A percentile compares a stretch with the other conserved stretches of the same genome.
phyloP scores from a whole-genome alignment of 1,140 invertebrate genomes.

The Lordiphosa mommai region DNA sequence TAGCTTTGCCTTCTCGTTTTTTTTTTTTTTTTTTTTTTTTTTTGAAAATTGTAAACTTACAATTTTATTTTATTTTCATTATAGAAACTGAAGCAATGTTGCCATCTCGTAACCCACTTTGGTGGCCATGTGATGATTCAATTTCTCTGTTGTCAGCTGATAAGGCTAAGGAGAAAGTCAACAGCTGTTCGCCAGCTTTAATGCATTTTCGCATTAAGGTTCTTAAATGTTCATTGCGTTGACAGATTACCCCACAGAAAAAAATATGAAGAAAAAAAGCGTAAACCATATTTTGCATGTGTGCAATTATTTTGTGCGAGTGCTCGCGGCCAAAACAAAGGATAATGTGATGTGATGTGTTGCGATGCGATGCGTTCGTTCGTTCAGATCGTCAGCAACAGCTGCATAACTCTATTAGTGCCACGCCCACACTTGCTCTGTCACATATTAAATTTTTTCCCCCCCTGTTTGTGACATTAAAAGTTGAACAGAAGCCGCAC shows the following conservation, averaged over 20 bases:
- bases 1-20: too few species aligned
- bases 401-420: conserved; percentile 58
- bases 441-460: conserved; percentile 59
- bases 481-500: conserved; percentile 29
- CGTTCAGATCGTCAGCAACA: conserved; percentile 50
- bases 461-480: conserved; percentile 38
- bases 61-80: too few species aligned
- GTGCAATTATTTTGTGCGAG: conserved; percentile 51
- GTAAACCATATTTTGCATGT: background rate
- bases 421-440: conserved; percentile 25
- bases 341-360: conserved; percentile 51
- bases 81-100: too few species aligned
- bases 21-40: too few species aligned
- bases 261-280: background rate
- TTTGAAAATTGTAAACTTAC: too few species aligned
- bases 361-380: conserved; percentile 24
- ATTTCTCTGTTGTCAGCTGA: too few species aligned
- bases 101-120: too few species aligned
- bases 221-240: conserved; percentile 29
- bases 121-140: too few species aligned
- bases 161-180: too few species aligned
- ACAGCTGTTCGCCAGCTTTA: conserved; percentile 12
- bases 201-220: conserved; percentile 50
- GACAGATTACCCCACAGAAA: conserved; percentile 32
- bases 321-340: conserved; percentile 27